Conservation (phyloP, 2,113 vertebrate species). For the Heterotilapia buettikoferi region DNA sequence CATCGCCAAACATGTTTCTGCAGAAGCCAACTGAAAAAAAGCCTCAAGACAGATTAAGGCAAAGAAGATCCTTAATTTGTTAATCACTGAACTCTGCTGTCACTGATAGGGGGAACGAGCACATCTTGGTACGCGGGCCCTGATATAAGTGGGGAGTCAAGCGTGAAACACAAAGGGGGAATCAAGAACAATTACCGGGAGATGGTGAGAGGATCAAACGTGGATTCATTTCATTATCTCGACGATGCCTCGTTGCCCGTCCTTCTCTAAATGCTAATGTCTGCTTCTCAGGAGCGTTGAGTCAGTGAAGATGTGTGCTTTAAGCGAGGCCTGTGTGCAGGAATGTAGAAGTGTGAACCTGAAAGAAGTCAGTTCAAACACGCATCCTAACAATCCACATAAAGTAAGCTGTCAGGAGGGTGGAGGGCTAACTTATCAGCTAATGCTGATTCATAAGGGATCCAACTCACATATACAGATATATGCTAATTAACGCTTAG, state of each 20-base stretch:
- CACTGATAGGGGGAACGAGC: constrained; percentile 38
- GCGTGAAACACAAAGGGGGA: constrained; percentile 68
- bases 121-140: constrained; percentile 32
- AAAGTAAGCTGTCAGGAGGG: not conserved
- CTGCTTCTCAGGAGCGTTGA: constrained; percentile 5
- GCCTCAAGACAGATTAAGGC: constrained; percentile 64
- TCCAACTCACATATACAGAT: not conserved
- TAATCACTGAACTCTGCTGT: constrained; percentile 61
- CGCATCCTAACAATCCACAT: not conserved
- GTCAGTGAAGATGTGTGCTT: not conserved
- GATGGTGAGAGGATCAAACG: constrained; percentile 39
- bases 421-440: not conserved
- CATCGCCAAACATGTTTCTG: constrained; percentile 61
- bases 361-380: not conserved
- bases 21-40: constrained; percentile 27
- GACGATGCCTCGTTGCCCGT: constrained; percentile 4
- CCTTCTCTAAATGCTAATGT: constrained; percentile 23
- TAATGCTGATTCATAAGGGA: not conserved
- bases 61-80: constrained; percentile 63
- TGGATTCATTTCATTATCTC: constrained; percentile 56
- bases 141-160: constrained; percentile 39
- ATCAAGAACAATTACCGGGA: constrained; percentile 62
- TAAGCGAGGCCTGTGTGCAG: not conserved
- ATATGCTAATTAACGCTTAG: not conserved
- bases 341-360: not conserved